These are phyloP conservation scores for Tupiocoris notatus DNA, from an alignment of 2,888 invertebrate species.

Conservation along the genomic window DNA sequence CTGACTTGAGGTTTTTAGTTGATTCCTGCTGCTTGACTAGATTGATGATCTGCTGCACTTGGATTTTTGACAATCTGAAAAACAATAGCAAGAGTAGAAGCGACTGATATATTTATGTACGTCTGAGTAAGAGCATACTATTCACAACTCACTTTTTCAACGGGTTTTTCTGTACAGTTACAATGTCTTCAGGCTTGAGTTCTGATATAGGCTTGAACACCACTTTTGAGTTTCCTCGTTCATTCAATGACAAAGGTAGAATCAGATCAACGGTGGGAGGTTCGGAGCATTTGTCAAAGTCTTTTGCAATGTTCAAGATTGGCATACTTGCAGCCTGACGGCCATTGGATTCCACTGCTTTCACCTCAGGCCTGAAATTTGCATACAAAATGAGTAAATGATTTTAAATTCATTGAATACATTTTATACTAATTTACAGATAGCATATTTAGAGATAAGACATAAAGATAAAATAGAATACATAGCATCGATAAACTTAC, in stretches of 20 bases:
- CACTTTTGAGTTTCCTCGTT: neutral
- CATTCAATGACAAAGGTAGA: neutral
- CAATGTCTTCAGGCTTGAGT: constrained; percentile 11
- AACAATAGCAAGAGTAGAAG: neutral
- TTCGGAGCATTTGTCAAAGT: neutral
- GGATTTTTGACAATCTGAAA: constrained; percentile 26
- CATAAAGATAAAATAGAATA: too few relatives aligned
- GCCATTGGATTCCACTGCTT: neutral
- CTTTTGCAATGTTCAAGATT: neutral
- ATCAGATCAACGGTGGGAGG: neutral
- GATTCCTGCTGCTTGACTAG: constrained; percentile 2
- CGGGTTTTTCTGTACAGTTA: constrained; percentile 9
- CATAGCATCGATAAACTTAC: neutral
- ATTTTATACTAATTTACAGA: too few relatives aligned
- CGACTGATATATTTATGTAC: neutral
- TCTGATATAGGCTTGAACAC: constrained; percentile 21
- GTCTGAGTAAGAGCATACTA: too few relatives aligned
- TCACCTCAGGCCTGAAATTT: neutral
- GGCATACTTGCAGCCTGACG: neutral
- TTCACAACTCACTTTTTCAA: constrained; percentile 19
- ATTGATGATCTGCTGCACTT: constrained; percentile 21
- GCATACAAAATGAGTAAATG: too few relatives aligned
- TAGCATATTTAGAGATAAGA: too few relatives aligned
- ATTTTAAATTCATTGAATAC: too few relatives aligned
- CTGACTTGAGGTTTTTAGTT: neutral